Base-by-base conservation (phyloP, 1,140 invertebrate genomes). In the Popillia japonica region DNA sequence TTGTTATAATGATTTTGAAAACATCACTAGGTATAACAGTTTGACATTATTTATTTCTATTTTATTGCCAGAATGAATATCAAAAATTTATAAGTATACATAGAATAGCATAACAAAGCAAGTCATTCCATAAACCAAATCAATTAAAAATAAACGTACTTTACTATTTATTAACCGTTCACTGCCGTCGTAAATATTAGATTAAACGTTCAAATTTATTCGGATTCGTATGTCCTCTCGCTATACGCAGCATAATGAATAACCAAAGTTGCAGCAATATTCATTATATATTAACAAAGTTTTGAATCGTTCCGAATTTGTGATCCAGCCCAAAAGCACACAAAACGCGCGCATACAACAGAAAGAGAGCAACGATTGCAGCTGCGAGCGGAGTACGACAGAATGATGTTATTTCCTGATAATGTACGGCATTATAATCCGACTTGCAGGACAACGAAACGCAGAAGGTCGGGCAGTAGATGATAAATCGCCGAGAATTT, bases 371-470 rank as follows among this genome's bases (percentile, higher is more conserved):
- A 68, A 68, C 23, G 14, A 34, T 34, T 34, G 27, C 61, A 34
- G 61, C 14, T 27, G 61, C 22, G 22, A 68, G 61, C 17, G 22
- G 11, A 10, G 22, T 22, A 34, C 2, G 10, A 23, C 61, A 22
- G 20, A 68, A 68, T 22, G 61, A 68, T 68, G 61, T 68, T 68
- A 68, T 27, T 68, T 68, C 61, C 61, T 68, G 61, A 68, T 68
- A 68, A 68, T 68, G 22, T 68, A 68, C 61, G 61, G 61, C 61
- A 22, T 27, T 68, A 68, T 68, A 68, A 68, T 68, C 61, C 61
- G 61, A 68, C 22, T 68, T 20, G 22, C 61, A 68, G 61, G 61
- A 68, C 61, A 68, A 68, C 61, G 61, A 34, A 68, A 68, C 61
- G 61, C 22, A 68, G 61, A 68, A 68, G 61, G 61, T 34, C 61